Base-by-base conservation (phyloP, 2,888 invertebrate genomes). In the Netelia melanura region DNA sequence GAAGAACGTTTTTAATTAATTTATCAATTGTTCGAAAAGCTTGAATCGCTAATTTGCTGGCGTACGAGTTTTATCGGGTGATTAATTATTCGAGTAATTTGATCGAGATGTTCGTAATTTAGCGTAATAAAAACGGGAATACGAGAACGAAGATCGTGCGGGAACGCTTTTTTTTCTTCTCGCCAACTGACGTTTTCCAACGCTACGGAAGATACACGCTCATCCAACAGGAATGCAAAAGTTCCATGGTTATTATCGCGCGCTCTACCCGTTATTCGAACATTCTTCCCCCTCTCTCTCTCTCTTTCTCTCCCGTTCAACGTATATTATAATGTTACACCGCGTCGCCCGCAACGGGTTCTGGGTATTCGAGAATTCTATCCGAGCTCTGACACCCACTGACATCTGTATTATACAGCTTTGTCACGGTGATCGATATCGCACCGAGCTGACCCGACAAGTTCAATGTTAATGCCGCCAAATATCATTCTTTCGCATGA, bases 221-320 rank as follows among this genome's bases (percentile, higher is more conserved):
- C 6, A 43, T 52, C 30, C 64, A n/a, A 23, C 70, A 71, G 84
- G 80, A 83, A 83, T 84, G 80, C 76, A 44, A 38, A 75, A 56
- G 61, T 64, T 71, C 76, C 71, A 58, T 67, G 68, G 61, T 68
- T 58, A 77, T 74, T 72, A 84, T 78, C 71, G 76, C 61, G 44
- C 44, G 74, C 61, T 84, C 61, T 77, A 64, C 62, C 84, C 84
- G 84, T 84, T 84, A 84, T 74, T 64, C 77, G 44, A 44, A 65
- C 71, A 54, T 64, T 72, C 79, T 54, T 80, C 67, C n/a, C 54
- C 3, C 54, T 14, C 14, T 54, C n/a, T 54, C 17, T 54, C n/a
- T 54, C 17, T 25, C 25, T 25, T 25, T 25, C 25, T 25, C 25
- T 25, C 25, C 3, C 25, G 25, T n/a, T 54, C 14, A n/a, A 54